These are phyloP conservation scores for Hylomyscus alleni DNA, from an alignment of 2,797 vertebrate species.

Conservation along the genomic window DNA sequence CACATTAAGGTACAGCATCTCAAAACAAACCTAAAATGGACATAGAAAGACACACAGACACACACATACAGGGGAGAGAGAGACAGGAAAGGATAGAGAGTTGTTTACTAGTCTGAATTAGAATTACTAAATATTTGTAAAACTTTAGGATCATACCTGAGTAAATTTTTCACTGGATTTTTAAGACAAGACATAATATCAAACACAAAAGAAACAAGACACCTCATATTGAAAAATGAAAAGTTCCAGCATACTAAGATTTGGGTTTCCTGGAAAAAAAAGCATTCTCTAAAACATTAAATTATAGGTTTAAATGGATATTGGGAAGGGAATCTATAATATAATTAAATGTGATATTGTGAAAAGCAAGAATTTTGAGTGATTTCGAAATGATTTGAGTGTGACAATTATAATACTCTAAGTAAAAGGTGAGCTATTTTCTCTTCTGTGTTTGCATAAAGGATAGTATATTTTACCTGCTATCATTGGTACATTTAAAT, in stretches of 20 bases:
- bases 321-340: background rate
- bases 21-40: background rate
- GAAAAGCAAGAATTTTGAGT: slow-evolving; percentile 40
- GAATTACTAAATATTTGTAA: background rate
- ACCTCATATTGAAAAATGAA: background rate
- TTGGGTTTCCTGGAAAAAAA: background rate
- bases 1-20: background rate
- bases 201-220: background rate
- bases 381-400: background rate
- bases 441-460: slow-evolving; percentile 10
- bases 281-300: background rate
- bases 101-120: background rate
- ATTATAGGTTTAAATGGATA: background rate
- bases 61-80: too few species aligned
- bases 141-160: background rate
- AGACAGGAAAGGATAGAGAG: background rate
- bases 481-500: background rate
- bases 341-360: background rate
- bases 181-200: background rate
- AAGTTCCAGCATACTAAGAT: background rate
- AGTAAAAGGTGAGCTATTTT: background rate
- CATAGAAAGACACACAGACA: accelerated
- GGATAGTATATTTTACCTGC: background rate
- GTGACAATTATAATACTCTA: background rate
- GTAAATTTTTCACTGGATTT: background rate